Conservation (phyloP, 2,113 vertebrate genomes). For the Eretmochelys imbricata region DNA sequence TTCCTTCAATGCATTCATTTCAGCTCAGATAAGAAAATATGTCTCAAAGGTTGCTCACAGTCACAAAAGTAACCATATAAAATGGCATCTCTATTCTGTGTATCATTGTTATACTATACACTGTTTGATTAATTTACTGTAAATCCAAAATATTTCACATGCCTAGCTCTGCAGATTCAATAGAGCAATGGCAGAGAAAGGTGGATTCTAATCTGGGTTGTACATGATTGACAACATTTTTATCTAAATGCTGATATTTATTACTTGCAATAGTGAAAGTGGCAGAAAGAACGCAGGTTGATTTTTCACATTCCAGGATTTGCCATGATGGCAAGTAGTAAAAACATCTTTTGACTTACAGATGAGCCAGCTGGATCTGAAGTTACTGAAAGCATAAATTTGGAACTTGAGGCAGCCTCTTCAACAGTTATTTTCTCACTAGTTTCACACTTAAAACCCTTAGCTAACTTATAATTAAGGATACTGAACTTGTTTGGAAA, state of each 20-base stretch:
- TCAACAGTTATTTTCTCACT: not conserved
- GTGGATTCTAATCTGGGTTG: accelerated
- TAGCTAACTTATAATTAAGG: not conserved
- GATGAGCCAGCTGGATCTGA: slow-evolving; percentile 15
- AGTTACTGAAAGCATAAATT: not conserved
- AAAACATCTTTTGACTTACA: slow-evolving; percentile 30
- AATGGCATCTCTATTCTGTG: not conserved
- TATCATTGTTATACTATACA: not conserved
- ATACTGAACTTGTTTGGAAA: not conserved
- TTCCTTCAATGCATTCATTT: not conserved
- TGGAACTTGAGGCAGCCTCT: not conserved
- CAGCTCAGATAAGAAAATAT: not conserved
- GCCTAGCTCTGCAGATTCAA: accelerated
- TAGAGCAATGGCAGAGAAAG: accelerated
- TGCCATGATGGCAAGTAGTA: not conserved
- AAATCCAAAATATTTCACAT: not conserved
- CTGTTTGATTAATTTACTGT: accelerated
- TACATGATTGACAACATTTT: not conserved
- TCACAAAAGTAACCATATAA: not conserved
- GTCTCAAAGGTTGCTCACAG: not conserved
- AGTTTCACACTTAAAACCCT: accelerated
- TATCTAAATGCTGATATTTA: accelerated
- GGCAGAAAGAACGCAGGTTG: not conserved
- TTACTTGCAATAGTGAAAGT: not conserved
- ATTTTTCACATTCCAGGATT: not conserved